Base-by-base conservation (phyloP, 2,888 invertebrate species). In the Dione juno region DNA sequence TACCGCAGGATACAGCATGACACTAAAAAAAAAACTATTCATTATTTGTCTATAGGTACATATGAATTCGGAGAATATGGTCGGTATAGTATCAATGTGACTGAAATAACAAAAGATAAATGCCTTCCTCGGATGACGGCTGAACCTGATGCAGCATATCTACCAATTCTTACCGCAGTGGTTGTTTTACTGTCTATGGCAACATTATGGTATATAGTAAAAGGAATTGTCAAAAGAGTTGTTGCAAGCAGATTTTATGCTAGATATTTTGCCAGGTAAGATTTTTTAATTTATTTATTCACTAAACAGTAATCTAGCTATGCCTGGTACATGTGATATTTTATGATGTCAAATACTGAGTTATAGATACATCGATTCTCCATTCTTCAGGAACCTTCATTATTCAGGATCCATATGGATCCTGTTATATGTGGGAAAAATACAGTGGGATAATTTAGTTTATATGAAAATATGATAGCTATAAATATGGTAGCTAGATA, bases 161-260 rank as follows among this genome's bases (percentile, higher is more conserved):
- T 93, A 59, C 93, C 93, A 0, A 87, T 93, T 14, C 79, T 93
- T 65, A 92, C 90, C 0, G 85, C 91, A 0, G 86, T 89, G 0
- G 90, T 93, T 43, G 88, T 90, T 10, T 81, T 93, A 11, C 79
- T 93, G 75, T 86, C 88, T 5, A 92, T 93, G 90, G 93, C 93
- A 13, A 93, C 93, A 0, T 80, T 93, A 54, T 93, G 93, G 93
- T 93, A 93, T 75, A 79, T 93, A 65, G 79, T 92, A 43, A 93
- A 93, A 75, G 91, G 86, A 0, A 89, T 93, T 3, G 88, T 89
- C 28, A 93, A 92, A 77, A 79, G 89, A 65, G 74, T 93, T 5
- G 80, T 88, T 1, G 92, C 93, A 43, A 88, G 91, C 10, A 79
- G 92, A 19, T 52, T 90, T 1, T 91, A 92, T 74, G 88, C 90